A percentile compares a stretch with the other conserved stretches of the same genome.
phyloP scores from a whole-genome alignment of 2,797 vertebrate species.

The Rhabdomys pumilio region DNA sequence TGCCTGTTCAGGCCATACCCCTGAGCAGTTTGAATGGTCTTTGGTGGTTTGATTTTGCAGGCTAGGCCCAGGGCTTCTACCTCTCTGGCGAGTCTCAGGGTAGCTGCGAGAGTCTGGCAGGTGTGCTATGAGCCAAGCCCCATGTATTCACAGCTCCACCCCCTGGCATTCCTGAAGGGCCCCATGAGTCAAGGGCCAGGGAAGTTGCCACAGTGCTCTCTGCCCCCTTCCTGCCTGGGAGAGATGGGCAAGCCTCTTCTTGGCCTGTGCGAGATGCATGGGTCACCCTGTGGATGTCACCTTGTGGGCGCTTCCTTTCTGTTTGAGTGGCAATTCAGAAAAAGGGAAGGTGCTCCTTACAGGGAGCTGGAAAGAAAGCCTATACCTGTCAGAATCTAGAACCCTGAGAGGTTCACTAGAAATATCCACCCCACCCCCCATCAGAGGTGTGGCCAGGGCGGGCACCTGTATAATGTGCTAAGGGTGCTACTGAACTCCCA shows the following conservation, averaged over 20 bases:
- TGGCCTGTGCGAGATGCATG: not conserved
- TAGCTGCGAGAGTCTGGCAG: not conserved
- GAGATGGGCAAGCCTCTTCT: not conserved
- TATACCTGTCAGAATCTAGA: not conserved
- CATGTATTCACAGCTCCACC: no score
- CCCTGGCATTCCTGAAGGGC: not conserved
- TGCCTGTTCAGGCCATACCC: not conserved
- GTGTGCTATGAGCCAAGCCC: not conserved
- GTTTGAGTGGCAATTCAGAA: not conserved
- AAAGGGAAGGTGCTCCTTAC: not conserved
- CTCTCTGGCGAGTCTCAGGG: not conserved
- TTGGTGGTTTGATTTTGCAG: not conserved
- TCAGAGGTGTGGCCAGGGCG: not conserved
- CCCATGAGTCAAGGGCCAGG: not conserved
- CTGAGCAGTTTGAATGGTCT: not conserved
- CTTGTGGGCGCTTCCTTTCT: not conserved
- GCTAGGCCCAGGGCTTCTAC: not conserved
- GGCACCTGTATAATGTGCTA: not conserved
- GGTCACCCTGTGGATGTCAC: not conserved
- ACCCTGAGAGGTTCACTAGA: not conserved
- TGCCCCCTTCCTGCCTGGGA: not conserved
- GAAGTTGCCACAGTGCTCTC: not conserved
- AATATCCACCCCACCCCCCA: not conserved
- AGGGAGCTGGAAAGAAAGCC: not conserved
- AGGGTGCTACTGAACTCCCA: accelerated